Evolutionary conservation across 2,888 invertebrate genomes (phyloP), one percentile per base, ranked within the genome.

Genomic region (Coelogynopora nodosa): DNA sequence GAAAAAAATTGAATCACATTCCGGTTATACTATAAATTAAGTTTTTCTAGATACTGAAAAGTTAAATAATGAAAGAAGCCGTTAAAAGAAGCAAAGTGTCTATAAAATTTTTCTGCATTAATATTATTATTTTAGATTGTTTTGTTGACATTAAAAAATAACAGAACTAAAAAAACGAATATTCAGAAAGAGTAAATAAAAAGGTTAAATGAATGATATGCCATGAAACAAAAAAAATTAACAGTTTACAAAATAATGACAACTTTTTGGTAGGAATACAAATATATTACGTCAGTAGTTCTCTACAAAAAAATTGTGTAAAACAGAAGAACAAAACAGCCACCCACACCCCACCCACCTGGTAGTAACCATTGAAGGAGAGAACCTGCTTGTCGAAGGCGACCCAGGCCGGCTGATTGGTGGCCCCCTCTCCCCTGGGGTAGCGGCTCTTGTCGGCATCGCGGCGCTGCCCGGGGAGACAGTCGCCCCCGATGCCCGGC

Each of bases 331-430:
- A 83, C 13, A 26, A 27, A 26, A 81, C 13, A 26, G n/a, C 13
- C 92, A 96, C 96, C 88, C 95, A 94, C 0, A 96, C n/a, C n/a
- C n/a, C 93, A 0, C 95, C 94, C 92, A 95, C 95, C 30, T 86
- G 86, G 84, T 80, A 81, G 67, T 85, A 85, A 2, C 67, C 85
- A 81, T 86, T 31, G 31, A 82, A 86, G 67, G 49, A 84, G 23
- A 84, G 83, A 31, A 86, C 83, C 92, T 96, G 94, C 92, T 96
- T 95, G 90, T 97, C 96, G 91, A 95, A 96, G 87, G 95, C 94
- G 86, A 97, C 93, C 96, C 96, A 97, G 0, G 95, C 93, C 0
- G 97, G 96, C 84, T 95, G 91, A 89, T 94, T 95, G 0, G 94
- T 94, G 0, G 94, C 94, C 90, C 95, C 94, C 90, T 95, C 94